Percentiles rank a stretch among this genome's conserved stretches.
These are phyloP conservation scores for Endomychus coccineus DNA, from an alignment of 2,888 invertebrate species.

Conservation along the genomic window DNA sequence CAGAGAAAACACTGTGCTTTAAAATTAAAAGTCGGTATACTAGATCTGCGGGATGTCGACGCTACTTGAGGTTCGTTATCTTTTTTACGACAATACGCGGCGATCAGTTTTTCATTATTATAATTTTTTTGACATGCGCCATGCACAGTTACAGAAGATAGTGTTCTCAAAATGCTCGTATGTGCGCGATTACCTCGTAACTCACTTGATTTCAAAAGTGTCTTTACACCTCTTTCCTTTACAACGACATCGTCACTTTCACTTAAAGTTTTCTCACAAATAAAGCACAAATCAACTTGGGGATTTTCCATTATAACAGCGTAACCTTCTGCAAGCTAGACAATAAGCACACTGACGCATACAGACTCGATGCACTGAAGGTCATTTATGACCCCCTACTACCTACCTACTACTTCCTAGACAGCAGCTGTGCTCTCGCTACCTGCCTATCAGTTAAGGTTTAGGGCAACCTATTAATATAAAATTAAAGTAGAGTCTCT, in stretches of 20 bases:
- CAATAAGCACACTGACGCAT: too few relatives aligned
- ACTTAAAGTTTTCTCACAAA: too few relatives aligned
- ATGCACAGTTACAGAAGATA: conserved; percentile 13
- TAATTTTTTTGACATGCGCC: conserved; percentile 13
- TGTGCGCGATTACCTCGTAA: conserved; percentile 7
- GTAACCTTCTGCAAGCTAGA: too few relatives aligned
- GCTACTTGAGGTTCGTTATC: conserved; percentile 4
- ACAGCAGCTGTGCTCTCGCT: too few relatives aligned
- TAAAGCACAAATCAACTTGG: too few relatives aligned
- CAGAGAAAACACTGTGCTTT: conserved; percentile 12
- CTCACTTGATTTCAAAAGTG: conserved; percentile 13
- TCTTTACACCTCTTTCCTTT: conserved; percentile 12
- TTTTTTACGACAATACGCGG: conserved; percentile 3
- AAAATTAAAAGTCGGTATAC: conserved; percentile 8
- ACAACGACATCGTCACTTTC: background rate
- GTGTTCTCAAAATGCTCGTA: conserved; percentile 6
- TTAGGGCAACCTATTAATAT: too few relatives aligned
- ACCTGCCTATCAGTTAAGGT: too few relatives aligned
- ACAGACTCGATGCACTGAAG: too few relatives aligned
- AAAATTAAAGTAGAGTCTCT: too few relatives aligned
- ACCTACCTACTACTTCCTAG: too few relatives aligned
- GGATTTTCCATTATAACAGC: too few relatives aligned
- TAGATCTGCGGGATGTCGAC: conserved; percentile 8
- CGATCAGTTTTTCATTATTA: conserved; percentile 15
- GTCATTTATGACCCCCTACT: too few relatives aligned